These are phyloP conservation scores for Boulengeromyrus knoepffleri DNA, from an alignment of 2,113 vertebrate species.

Conservation along the genomic window DNA sequence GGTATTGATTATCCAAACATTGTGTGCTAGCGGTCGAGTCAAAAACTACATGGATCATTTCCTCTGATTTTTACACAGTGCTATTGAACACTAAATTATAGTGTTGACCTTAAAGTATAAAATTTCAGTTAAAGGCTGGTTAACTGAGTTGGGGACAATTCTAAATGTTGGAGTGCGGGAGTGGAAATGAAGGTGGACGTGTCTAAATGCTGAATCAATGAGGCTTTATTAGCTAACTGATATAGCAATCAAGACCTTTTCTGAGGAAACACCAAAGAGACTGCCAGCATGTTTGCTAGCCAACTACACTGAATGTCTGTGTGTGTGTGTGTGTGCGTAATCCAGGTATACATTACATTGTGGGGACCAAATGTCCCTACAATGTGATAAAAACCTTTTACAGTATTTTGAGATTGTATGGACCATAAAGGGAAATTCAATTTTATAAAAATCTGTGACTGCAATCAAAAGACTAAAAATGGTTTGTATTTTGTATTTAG, in stretches of 20 bases:
- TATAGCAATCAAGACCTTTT: background rate
- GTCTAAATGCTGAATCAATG: background rate
- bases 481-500: too few species aligned
- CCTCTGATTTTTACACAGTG: background rate
- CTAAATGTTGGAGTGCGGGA: background rate
- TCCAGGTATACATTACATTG: too few species aligned
- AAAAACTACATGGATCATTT: background rate
- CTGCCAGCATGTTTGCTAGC: background rate
- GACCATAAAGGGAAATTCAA: background rate
- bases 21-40: background rate
- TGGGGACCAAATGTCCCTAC: too few species aligned
- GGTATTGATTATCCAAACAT: background rate
- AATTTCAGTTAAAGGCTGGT: background rate
- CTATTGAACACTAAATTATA: background rate
- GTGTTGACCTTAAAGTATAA: background rate
- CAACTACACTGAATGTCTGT: too few species aligned
- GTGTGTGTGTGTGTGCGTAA: too few species aligned
- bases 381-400: too few species aligned
- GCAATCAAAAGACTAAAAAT: too few species aligned
- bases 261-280: background rate
- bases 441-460: too few species aligned
- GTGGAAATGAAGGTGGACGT: background rate
- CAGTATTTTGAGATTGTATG: too few species aligned
- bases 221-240: background rate
- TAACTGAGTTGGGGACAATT: background rate